Base-by-base conservation (phyloP, 2,888 invertebrate genomes). In the Tenthredo amoena region DNA sequence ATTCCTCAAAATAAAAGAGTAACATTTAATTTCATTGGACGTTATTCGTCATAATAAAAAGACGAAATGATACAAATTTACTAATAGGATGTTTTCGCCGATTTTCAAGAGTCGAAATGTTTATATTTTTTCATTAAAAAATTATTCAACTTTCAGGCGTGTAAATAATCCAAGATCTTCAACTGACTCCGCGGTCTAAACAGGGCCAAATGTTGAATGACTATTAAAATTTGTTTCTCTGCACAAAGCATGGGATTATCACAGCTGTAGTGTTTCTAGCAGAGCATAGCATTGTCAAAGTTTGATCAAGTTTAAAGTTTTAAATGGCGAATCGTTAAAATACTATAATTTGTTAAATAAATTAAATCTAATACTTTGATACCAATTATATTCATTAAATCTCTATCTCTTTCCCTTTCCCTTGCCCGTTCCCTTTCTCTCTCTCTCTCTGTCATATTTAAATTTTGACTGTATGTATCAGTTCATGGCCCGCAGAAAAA, bases 261-360 rank as follows among this genome's bases (percentile, higher is more conserved):
- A 81, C 81, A 81, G 81, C 62, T n/a, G 58, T 50, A 62, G 26
- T 37, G 62, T 58, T 62, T 40, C 37, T 62, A 62, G 62, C 81
- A 43, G 40, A 77, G 77, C 77, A n/a, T 77, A 55, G 55, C 50
- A 77, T 34, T 77, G 50, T 77, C 77, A 77, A 77, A 77, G 77
- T 77, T 77, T 26, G 12, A 77, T n/a, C 31, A 31, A 18, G n/a
- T 55, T 4, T 68, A 34, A 18, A 34, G 34, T 26, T 26, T 77
- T 77, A 34, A 31, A 77, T 34, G 21, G 34, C n/a, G 31, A 62
- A 21, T 81, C 21, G 31, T 62, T 12, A 81, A 81, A 62, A 40
- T 62, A 50, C 26, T 26, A 21, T 15, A 62, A 40, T 40, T 81
- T 37, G 3, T 21, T 12, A 40, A 81, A 81, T 81, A 40, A 62